A percentile compares a stretch with the other conserved stretches of the same genome.
phyloP scores from a whole-genome alignment of 2,888 invertebrate genomes.

The Catocala nupta region DNA sequence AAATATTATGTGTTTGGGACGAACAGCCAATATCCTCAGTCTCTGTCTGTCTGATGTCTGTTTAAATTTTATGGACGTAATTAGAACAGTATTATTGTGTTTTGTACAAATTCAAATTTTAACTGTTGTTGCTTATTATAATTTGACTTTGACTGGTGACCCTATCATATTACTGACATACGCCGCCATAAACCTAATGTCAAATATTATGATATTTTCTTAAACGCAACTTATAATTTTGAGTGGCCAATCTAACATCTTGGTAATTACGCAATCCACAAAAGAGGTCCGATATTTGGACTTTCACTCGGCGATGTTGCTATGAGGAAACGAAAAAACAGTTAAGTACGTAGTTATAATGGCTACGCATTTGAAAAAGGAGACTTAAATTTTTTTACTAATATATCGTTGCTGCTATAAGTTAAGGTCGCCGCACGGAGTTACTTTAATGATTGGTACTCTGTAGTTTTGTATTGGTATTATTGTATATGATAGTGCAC shows the following conservation, averaged over 20 bases:
- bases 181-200: background rate
- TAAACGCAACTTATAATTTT: constrained; percentile 10
- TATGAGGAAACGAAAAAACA: constrained; percentile 31
- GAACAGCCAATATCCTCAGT: constrained; percentile 4
- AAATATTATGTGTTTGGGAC: constrained; percentile 11
- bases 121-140: too few relatives aligned
- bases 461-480: too few relatives aligned
- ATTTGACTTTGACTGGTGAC: too few relatives aligned
- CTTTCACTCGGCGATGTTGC: constrained; percentile 40
- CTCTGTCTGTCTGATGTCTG: background rate
- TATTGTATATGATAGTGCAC: too few relatives aligned
- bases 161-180: background rate
- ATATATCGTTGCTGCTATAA: constrained; percentile 3
- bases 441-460: too few relatives aligned
- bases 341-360: constrained; percentile 15
- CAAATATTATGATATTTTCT: background rate
- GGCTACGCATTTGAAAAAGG: constrained; percentile 23
- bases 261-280: constrained; percentile 34
- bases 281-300: constrained; percentile 22
- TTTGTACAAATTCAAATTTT: too few relatives aligned
- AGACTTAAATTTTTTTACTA: constrained; percentile 4
- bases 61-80: background rate
- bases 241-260: constrained; percentile 22
- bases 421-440: background rate
- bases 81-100: too few relatives aligned